These are phyloP conservation scores for Amiota mariae DNA, from an alignment of 2,888 invertebrate species.

Conservation along the genomic window DNA sequence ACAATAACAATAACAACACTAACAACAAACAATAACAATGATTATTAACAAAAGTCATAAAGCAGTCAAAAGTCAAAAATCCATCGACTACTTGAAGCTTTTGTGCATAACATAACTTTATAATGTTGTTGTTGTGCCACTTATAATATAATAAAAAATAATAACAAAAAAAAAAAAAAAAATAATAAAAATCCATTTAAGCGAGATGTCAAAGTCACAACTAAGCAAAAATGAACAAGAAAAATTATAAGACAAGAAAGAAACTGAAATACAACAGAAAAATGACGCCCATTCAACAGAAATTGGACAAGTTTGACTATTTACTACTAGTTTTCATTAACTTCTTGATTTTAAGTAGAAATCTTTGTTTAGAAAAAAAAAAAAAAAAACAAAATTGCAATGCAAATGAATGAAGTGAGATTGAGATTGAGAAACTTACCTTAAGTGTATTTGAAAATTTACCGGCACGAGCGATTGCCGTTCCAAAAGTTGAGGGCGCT, in stretches of 20 bases:
- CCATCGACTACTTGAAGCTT: background rate
- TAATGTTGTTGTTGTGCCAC: background rate
- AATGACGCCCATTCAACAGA: background rate
- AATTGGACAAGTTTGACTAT: background rate
- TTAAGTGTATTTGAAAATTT: slow-evolving; percentile 72
- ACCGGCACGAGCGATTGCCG: slow-evolving; percentile 72
- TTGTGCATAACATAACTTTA: slow-evolving; percentile 1
- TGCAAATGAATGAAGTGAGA: too few relatives aligned
- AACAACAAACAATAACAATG: background rate
- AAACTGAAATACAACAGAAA: slow-evolving; percentile 6
- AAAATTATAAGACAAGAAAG: background rate
- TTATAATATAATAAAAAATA: background rate
- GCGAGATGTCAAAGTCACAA: slow-evolving; percentile 60
- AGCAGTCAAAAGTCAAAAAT: background rate
- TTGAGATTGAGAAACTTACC: slow-evolving; percentile 59
- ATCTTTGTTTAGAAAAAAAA: too few relatives aligned
- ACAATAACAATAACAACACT: background rate
- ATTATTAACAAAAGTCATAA: background rate
- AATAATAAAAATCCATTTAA: slow-evolving; percentile 41
- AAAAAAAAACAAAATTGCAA: too few relatives aligned
- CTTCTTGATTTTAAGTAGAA: too few relatives aligned
- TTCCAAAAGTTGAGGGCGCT: slow-evolving; percentile 73
- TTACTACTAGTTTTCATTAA: too few relatives aligned
- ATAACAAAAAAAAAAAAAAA: background rate
- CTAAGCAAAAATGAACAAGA: background rate